Evolutionary conservation across 2,888 invertebrate genomes (phyloP).

Genomic region (Panzeria rudis): DNA sequence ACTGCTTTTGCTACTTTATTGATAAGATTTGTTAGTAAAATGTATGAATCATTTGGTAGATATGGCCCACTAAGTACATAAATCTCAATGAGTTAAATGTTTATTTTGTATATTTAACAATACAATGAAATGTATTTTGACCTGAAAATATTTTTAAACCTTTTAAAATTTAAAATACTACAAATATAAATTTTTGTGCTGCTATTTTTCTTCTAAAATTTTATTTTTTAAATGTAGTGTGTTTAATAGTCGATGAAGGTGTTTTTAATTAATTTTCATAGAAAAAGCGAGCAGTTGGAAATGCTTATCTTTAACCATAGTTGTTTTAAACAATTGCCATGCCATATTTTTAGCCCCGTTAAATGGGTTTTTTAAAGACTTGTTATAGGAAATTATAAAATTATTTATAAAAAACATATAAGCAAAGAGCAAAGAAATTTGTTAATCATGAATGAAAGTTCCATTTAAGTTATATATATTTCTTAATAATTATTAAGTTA

Average conservation of each 20-base stretch:
- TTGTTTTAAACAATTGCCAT: conserved; percentile 10
- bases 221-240: neutral
- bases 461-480: no score
- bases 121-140: neutral
- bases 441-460: neutral
- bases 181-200: neutral
- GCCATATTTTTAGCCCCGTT: neutral
- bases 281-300: conserved; percentile 29
- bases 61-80: conserved; percentile 11
- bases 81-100: neutral
- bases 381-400: neutral
- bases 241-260: conserved; percentile 4
- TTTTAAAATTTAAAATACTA: neutral
- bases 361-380: conserved; percentile 16
- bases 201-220: neutral
- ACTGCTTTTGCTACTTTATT: conserved; percentile 42
- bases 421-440: neutral
- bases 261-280: conserved; percentile 8
- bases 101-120: neutral
- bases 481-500: neutral
- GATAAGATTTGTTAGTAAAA: conserved; percentile 62
- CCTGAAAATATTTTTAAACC: neutral
- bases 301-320: conserved; percentile 38
- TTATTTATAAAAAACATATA: neutral
- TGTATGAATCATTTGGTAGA: conserved; percentile 51